Conservation (phyloP, 1,140 invertebrate genomes). For the Drosophila santomea region DNA sequence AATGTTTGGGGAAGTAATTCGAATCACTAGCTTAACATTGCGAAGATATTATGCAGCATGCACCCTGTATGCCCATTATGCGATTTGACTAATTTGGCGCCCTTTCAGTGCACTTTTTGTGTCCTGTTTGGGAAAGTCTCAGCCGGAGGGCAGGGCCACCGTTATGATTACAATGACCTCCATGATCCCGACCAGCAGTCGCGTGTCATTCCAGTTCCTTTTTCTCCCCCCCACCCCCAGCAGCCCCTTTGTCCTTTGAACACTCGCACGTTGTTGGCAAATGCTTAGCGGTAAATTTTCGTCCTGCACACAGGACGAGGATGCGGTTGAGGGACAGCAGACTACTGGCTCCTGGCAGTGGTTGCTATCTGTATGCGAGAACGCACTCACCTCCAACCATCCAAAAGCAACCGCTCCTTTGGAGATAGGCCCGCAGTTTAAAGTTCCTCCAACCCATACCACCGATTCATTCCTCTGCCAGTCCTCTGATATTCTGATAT, state of each 20-base stretch:
- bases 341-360: slow-evolving; percentile 26
- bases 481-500: slow-evolving; percentile 40
- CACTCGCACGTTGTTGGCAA: slow-evolving; percentile 60
- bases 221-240: neutral
- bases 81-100: slow-evolving; percentile 68
- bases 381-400: slow-evolving; percentile 7
- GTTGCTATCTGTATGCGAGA: slow-evolving; percentile 48
- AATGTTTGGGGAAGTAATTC: neutral
- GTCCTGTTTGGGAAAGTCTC: slow-evolving; percentile 18
- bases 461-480: slow-evolving; percentile 2
- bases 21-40: slow-evolving; percentile 17
- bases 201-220: slow-evolving; percentile 14
- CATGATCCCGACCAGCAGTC: slow-evolving; percentile 68
- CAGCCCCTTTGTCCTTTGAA: slow-evolving; percentile 51
- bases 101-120: slow-evolving; percentile 45
- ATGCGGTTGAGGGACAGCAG: slow-evolving; percentile 12
- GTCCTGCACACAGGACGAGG: slow-evolving; percentile 32
- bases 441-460: slow-evolving; percentile 17
- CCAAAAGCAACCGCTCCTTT: neutral
- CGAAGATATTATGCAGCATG: slow-evolving; percentile 13
- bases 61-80: slow-evolving; percentile 57
- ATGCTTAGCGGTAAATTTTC: slow-evolving; percentile 75
- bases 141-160: slow-evolving; percentile 10
- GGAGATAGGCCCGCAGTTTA: slow-evolving; percentile 49
- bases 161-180: slow-evolving; percentile 80